A percentile compares a stretch with the other conserved stretches of the same genome.
These are phyloP conservation scores for Perca schrenkii DNA, from an alignment of 2,113 vertebrate genomes.

Conservation along the genomic window DNA sequence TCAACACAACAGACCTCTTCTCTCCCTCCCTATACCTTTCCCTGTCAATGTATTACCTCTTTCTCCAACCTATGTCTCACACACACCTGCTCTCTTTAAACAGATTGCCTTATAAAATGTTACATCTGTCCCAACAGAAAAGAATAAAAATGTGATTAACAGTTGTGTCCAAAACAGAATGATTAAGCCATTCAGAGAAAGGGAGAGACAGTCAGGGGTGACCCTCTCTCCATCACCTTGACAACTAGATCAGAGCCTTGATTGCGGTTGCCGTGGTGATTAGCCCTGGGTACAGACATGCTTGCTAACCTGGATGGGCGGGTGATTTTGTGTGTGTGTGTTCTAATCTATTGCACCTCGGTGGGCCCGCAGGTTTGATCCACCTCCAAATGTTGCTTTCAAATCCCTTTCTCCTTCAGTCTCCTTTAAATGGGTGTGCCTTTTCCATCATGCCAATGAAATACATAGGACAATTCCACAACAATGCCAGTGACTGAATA, in stretches of 20 bases:
- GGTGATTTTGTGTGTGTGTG: slow-evolving; percentile 22
- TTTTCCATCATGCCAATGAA: neutral
- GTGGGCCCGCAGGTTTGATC: slow-evolving; percentile 9
- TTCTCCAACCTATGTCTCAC: neutral
- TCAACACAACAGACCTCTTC: slow-evolving; percentile 13
- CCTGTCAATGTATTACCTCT: neutral
- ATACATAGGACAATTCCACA: neutral
- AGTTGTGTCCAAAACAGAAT: slow-evolving; percentile 4
- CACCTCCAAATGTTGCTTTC: slow-evolving; percentile 30
- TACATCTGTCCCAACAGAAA: neutral
- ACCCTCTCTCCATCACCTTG: slow-evolving; percentile 73
- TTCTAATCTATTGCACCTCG: slow-evolving; percentile 9
- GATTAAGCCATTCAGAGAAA: slow-evolving; percentile 40
- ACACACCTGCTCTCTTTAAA: neutral
- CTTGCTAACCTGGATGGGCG: slow-evolving; percentile 52
- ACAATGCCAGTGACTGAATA: slow-evolving; percentile 15
- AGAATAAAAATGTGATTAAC: neutral
- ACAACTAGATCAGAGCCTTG: slow-evolving; percentile 77
- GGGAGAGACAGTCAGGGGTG: slow-evolving; percentile 51
- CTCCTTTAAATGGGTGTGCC: slow-evolving; percentile 19
- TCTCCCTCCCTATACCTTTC: neutral
- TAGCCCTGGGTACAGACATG: slow-evolving; percentile 60
- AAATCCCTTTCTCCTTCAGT: slow-evolving; percentile 18
- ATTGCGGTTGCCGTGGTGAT: slow-evolving; percentile 79
- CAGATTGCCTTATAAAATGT: neutral